Conservation (phyloP, 1,140 invertebrate genomes). For the Wasmannia auropunctata region DNA sequence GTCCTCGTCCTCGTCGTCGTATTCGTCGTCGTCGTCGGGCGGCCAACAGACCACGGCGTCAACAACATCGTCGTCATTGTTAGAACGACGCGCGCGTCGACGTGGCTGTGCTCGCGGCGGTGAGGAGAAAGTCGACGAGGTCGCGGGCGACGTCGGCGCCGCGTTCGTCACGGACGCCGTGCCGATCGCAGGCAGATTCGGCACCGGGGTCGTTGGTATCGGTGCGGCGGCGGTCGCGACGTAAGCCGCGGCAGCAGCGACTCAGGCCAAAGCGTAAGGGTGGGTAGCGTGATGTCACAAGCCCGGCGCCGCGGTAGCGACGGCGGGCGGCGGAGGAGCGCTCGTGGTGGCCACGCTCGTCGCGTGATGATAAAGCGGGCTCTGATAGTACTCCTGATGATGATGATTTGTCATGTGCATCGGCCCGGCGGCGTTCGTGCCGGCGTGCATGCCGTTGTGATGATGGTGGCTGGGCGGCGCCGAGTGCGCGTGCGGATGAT, state of each 20-base stretch:
- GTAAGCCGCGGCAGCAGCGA: conserved; percentile 77
- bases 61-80: conserved; percentile 51
- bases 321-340: conserved; percentile 77
- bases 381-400: conserved; percentile 93
- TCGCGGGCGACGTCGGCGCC: background rate
- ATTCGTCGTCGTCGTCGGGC: conserved; percentile 73
- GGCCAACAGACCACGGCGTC: conserved; percentile 60
- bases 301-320: conserved; percentile 87
- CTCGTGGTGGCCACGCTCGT: conserved; percentile 87
- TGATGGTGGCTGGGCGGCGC: conserved; percentile 78
- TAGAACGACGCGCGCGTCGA: conserved; percentile 44
- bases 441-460: conserved; percentile 86
- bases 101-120: conserved; percentile 12
- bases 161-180: background rate
- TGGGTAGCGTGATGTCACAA: conserved; percentile 89
- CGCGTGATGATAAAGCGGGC: conserved; percentile 90
- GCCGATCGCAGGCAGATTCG: background rate
- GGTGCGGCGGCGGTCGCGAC: conserved; percentile 64
- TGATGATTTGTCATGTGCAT: conserved; percentile 87
- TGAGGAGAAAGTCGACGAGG: conserved; percentile 6
- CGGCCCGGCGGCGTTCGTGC: conserved; percentile 88
- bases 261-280: conserved; percentile 89
- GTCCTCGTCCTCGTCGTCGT: conserved; percentile 75
- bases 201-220: conserved; percentile 22
- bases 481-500: conserved; percentile 80